Evolutionary conservation across 2,888 invertebrate genomes (phyloP), one percentile per base, ranked within the genome.

Genomic region (Odontocerum albicorne): DNA sequence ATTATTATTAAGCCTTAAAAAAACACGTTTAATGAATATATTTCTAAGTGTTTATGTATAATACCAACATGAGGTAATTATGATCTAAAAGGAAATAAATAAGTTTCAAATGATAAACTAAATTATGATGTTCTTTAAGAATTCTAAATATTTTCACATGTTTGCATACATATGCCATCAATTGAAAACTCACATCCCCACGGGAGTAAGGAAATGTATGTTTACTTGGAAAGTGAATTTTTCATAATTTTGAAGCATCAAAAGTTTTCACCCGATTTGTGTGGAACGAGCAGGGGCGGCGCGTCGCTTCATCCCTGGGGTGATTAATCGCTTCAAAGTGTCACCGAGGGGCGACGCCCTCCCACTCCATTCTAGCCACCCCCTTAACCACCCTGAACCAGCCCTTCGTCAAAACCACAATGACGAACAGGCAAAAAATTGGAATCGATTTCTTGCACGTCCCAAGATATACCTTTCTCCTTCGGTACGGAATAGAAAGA

Each of bases 311-410:
- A 33, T 21, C 52, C 36, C 45, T 17, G 31, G 40, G 21, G 59
- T 59, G 59, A 59, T 59, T 59, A 59, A 59, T 59, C 59, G 59
- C 49, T 44, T 43, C 59, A 39, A 36, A 59, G 54, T 59, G 59
- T 59, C 51, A 55, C 46, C 49, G 27, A 47, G 35, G 42, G 39
- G 45, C 38, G 19, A 13, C 49, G 35, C 50, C 17, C 40, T 49
- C 31, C 21, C 38, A 12, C 27, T 32, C 22, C 16, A n/a, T n/a
- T n/a, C 33, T 17, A 4, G 17, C 17, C 8, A 15, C 17, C 8
- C 35, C 35, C 7, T 12, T 12, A n/a, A 4, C 35, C 40, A 13
- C 49, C 47, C 21, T 12, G n/a, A 22, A n/a, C 38, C 13, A 46
- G n/a, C 40, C 51, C 21, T 16, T 43, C 44, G 38, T 35, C 51